Base-by-base conservation (phyloP, 2,888 invertebrate species). In the Pteria penguin region DNA sequence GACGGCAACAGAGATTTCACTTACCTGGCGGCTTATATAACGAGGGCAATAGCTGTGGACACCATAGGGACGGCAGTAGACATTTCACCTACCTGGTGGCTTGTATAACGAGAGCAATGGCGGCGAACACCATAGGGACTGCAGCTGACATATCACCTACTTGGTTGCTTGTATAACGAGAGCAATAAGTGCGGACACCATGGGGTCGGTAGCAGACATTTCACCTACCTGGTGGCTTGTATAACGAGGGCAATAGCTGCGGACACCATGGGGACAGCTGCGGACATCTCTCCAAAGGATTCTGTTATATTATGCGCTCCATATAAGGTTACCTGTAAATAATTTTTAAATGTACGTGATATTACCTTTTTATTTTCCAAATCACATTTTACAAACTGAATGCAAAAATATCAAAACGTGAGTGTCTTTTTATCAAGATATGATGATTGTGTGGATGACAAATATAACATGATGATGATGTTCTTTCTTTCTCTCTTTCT, bases 1-100 rank as follows among this genome's bases (percentile, higher is more conserved):
- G 1, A 55, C 67, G 11, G 67, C 67, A 29, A 57, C 67, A n/a
- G 57, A 31, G 26, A 31, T 67, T 24, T 54, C 55, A 27, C 54
- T n/a, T n/a, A n/a, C n/a, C n/a, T n/a, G n/a, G n/a, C n/a, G n/a
- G 67, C 67, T 22, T 45, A 24, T 4, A 67, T 29, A 55, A 32
- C 32, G 32, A 67, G 57, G 14, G 67, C 67, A 29, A 67, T 32
- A 11, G 67, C 67, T 2, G 45, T 57, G 14, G 67, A 67, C 14
- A 67, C 67, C 67, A 67, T 67, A 2, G 67, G 57, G 1, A 55
- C 67, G 11, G 67, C 67, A 29, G 67, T 57, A n/a, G 57, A 31
- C n/a, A 31, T 67, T 24, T 54, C 55, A 27, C 54, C 52, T n/a
- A n/a, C n/a, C n/a, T n/a, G n/a, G n/a, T n/a, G n/a, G 67, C 67